Evolutionary conservation across 2,797 vertebrate genomes (phyloP).

Genomic region (Pangasius krempfi): DNA sequence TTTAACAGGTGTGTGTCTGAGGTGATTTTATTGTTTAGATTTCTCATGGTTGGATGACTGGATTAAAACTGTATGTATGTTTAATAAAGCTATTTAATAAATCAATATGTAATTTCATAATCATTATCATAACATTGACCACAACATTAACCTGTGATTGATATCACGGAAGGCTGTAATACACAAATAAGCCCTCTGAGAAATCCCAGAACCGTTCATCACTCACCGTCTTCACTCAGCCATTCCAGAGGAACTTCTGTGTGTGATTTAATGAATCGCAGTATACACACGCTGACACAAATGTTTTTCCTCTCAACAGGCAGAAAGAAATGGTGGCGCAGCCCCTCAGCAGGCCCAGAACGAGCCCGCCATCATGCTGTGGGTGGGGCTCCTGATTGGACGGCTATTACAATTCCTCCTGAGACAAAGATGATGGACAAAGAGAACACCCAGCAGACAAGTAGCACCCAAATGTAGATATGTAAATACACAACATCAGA

Average conservation of each 20-base stretch:
- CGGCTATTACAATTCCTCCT: constrained; percentile 67
- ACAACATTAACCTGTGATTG: neutral
- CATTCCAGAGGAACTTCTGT: neutral
- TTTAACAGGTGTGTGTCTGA: neutral
- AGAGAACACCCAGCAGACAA: constrained; percentile 69
- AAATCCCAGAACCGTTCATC: neutral
- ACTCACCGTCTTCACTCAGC: neutral
- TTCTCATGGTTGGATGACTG: neutral
- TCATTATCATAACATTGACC: neutral
- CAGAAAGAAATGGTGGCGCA: constrained; percentile 43
- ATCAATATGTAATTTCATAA: neutral
- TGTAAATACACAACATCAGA: constrained; percentile 49
- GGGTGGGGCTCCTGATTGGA: constrained; percentile 68
- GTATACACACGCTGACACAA: neutral
- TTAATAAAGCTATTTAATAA: neutral
- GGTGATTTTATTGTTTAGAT: neutral
- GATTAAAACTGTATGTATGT: neutral
- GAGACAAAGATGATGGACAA: constrained; percentile 62
- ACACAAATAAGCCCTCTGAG: neutral
- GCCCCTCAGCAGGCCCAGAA: constrained; percentile 58
- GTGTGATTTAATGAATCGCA: neutral
- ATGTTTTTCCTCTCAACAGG: constrained; percentile 56
- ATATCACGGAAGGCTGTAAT: neutral
- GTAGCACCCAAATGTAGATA: constrained; percentile 68
- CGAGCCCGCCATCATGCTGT: constrained; percentile 67